Evolutionary conservation across 2,797 vertebrate genomes (phyloP), one percentile per base, ranked within the genome.

Genomic region (Melanotaenia pygmaea): DNA sequence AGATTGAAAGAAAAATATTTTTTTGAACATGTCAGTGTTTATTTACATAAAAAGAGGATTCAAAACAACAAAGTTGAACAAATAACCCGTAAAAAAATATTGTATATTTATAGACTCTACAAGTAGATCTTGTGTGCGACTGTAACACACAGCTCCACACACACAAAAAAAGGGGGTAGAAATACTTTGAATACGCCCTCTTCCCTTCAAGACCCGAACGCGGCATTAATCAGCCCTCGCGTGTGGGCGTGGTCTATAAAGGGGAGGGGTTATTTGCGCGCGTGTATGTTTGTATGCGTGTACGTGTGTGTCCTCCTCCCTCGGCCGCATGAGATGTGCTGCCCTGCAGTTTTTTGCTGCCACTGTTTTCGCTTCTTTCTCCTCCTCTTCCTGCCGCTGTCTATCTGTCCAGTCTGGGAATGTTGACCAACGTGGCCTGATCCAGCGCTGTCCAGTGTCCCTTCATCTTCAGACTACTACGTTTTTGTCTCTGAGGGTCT

Each of bases 271-370:
- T 62, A 72, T 82, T 77, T 82, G 51, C 60, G 64, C 64, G 67
- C 45, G 72, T 58, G 66, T 34, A 56, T 50, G 64, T 76, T 22
- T 66, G 76, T 74, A 47, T 32, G 67, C 60, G 64, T 60, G 26
- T 54, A 18, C 22, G 34, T 38, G 38, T 45, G 70, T 67, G 45
- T 40, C 38, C 70, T 88, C 74, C 81, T 89, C 65, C 70, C 69
- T 72, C 34, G 78, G 85, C 78, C 71, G 85, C 80, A 88, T 84
- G 89, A 89, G 89, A 91, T 87, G 91, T 91, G 80, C 89, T 79
- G 81, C 79, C 84, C 83, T 71, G 87, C 86, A 84, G 85, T 86
- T 80, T 87, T 87, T 72, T 70, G 77, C 82, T 37, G 83, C 81
- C 80, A 81, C 83, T 80, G 78, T 81, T 85, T 85, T 86, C 72